A percentile compares a stretch with the other conserved stretches of the same genome.
Evolutionary conservation across 2,888 invertebrate species (phyloP).

Genomic region (Cybosia mesomella): DNA sequence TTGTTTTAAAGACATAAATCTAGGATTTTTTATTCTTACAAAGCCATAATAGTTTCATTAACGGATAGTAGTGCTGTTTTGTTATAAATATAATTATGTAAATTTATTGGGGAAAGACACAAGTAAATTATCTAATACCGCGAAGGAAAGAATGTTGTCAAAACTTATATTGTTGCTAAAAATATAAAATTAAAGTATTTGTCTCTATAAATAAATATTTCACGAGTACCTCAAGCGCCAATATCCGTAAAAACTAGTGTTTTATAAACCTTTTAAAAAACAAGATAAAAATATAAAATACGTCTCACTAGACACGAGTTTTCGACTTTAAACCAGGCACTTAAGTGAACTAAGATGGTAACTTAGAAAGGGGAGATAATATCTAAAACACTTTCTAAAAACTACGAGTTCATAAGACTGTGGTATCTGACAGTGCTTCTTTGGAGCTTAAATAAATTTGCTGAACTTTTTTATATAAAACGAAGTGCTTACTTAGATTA

Average conservation of each 20-base stretch:
- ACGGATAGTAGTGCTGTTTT: too few species aligned
- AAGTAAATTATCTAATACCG: too few species aligned
- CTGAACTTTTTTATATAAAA: conserved; percentile 2
- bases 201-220: conserved; percentile 12
- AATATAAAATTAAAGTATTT: too few species aligned
- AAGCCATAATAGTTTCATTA: too few species aligned
- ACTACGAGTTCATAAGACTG: conserved; percentile 20
- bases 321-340: conserved; percentile 20
- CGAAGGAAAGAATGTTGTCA: too few species aligned
- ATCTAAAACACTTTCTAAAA: conserved; percentile 36
- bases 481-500: neutral
- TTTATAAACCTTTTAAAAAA: conserved; percentile 12
- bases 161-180: too few species aligned
- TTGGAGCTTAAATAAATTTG: conserved; percentile 13
- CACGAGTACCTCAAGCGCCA: neutral
- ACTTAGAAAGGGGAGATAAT: conserved; percentile 37
- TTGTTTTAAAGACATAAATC: too few species aligned
- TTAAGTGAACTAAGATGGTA: conserved; percentile 31
- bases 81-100: too few species aligned
- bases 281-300: conserved; percentile 15
- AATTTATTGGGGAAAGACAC: too few species aligned
- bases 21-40: too few species aligned
- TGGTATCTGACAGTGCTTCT: conserved; percentile 21
- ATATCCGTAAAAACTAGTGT: conserved; percentile 9
- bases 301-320: neutral